Evolutionary conservation across 2,113 vertebrate species (phyloP), one percentile per base, ranked within the genome.

Genomic region (Chaetura pelagica): DNA sequence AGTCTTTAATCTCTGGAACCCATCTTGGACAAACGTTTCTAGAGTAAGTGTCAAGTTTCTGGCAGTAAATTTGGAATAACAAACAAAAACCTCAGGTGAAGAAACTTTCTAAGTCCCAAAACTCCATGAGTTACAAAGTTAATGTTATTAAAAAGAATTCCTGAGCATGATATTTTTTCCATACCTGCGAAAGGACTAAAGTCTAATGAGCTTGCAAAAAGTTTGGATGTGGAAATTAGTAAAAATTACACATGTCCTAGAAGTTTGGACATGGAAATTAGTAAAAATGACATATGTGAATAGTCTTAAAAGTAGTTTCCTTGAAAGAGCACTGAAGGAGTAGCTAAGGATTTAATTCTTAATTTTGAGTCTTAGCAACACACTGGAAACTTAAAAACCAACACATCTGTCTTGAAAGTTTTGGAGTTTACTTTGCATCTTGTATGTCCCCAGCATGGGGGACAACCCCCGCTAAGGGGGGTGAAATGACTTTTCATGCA

Each of bases 31-130:
- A 96, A 92, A 87, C 0, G 58, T 93, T 97, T 96, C 96, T 94
- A 68, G 74, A 82, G 75, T 71, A 94, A 79, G 94, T 73, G 86
- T 95, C 92, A 93, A 76, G 49, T 93, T 94, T 93, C 86, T 91
- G 93, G 90, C 83, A 95, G 84, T 78, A 68, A 73, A 94, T 97
- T 94, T 93, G 95, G 95, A 96, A 96, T 90, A 94, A 97, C 91
- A 94, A 96, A 78, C 51, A 93, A 94, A 97, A 94, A 95, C 69
- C 66, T 95, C 83, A 82, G 95, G 84, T 89, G 71, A 93, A 97
- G 87, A 93, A 75, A 93, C 72, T 67, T 89, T 88, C 87, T 71
- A 61, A 79, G 58, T 80, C 92, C 85, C 92, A 44, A 78, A 93
- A 90, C 84, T 89, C 80, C 84, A 67, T 68, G 52, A 91, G 68